Evolutionary conservation across 2,888 invertebrate species (phyloP).

Genomic region (Callyntrura guangdongensis): DNA sequence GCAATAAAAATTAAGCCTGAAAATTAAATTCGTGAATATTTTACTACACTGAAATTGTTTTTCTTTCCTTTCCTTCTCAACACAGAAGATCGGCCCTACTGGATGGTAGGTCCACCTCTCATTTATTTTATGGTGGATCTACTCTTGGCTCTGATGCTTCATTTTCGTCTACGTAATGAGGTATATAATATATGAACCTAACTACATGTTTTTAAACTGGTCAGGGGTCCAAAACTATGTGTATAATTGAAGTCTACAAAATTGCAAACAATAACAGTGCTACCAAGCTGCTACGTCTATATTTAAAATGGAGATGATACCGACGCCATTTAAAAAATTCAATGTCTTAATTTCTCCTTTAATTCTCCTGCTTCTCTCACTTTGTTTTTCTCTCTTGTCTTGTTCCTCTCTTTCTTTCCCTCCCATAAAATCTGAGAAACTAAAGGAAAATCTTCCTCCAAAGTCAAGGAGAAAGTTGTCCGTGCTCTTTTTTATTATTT

Average conservation of each 20-base stretch:
- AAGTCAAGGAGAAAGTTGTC: slow-evolving; percentile 23
- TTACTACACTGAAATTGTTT: slow-evolving; percentile 46
- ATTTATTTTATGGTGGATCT: slow-evolving; percentile 77
- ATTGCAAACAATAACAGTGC: too few relatives aligned
- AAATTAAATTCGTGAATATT: slow-evolving; percentile 26
- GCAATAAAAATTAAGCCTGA: neutral
- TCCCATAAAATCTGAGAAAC: neutral
- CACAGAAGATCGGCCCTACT: slow-evolving; percentile 68
- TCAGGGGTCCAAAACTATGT: too few relatives aligned
- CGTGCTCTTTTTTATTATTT: slow-evolving; percentile 19
- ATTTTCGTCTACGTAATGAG: slow-evolving; percentile 73
- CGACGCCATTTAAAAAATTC: too few relatives aligned
- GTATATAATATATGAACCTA: slow-evolving; percentile 51
- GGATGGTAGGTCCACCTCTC: slow-evolving; percentile 79
- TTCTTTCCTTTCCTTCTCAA: neutral
- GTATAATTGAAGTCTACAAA: too few relatives aligned
- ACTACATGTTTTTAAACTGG: neutral
- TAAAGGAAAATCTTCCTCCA: neutral
- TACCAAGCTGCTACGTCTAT: too few relatives aligned
- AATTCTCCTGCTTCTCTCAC: too few relatives aligned
- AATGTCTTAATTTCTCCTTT: neutral
- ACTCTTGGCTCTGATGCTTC: slow-evolving; percentile 64
- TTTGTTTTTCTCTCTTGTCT: neutral
- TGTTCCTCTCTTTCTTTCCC: neutral
- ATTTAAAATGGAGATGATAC: too few relatives aligned